Percentiles rank a stretch among this genome's conserved stretches.
These are phyloP conservation scores for Mythimna impura DNA, from an alignment of 2,888 invertebrate species.

Conservation along the genomic window DNA sequence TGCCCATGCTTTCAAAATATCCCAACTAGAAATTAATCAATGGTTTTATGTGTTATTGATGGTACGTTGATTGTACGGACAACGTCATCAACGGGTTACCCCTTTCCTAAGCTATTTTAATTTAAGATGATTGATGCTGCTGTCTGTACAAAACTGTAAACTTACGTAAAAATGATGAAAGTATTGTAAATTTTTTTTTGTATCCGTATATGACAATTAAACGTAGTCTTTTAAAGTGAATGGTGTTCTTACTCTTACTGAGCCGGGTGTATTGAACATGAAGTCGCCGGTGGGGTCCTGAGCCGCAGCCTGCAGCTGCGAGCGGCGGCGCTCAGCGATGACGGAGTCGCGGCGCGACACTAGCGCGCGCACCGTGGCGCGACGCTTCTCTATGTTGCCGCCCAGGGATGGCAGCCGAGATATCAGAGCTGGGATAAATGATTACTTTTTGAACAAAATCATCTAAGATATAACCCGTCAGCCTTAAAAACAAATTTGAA, in stretches of 20 bases:
- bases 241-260: slow-evolving; percentile 67
- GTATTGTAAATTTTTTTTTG: slow-evolving; percentile 3
- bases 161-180: background rate
- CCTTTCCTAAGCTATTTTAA: too few relatives aligned
- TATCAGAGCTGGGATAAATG: slow-evolving; percentile 69
- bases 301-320: slow-evolving; percentile 77
- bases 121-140: too few relatives aligned
- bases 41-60: slow-evolving; percentile 25
- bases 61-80: background rate
- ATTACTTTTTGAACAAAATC: background rate
- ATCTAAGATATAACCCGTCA: background rate
- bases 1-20: slow-evolving; percentile 34
- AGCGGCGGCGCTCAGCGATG: slow-evolving; percentile 93
- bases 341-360: slow-evolving; percentile 96
- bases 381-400: slow-evolving; percentile 89
- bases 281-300: slow-evolving; percentile 72
- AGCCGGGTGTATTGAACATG: slow-evolving; percentile 75
- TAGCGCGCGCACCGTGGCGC: slow-evolving; percentile 95
- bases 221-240: background rate
- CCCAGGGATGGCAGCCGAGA: slow-evolving; percentile 80
- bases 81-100: too few relatives aligned
- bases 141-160: slow-evolving; percentile 1
- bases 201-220: background rate
- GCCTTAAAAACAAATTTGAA: background rate
- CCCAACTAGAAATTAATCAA: slow-evolving; percentile 36